Evolutionary conservation across 2,113 vertebrate species (phyloP).

Genomic region (Tenrec ecaudatus): DNA sequence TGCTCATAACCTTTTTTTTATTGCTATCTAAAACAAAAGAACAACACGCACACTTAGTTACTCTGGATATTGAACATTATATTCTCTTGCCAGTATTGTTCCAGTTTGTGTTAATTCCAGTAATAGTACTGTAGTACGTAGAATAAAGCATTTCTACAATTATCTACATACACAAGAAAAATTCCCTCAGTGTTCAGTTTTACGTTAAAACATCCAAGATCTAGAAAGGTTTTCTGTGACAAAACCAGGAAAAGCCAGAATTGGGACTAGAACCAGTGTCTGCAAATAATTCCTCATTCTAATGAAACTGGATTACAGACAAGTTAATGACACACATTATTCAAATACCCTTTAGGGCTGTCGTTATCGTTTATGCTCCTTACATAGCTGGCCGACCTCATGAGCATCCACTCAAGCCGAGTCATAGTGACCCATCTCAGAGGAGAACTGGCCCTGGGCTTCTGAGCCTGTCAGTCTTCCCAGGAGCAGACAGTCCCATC

Average conservation of each 20-base stretch:
- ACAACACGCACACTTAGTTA: not conserved
- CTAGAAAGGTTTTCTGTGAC: not conserved
- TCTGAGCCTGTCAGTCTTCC: no score
- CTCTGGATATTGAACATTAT: slow-evolving; percentile 32
- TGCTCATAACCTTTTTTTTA: slow-evolving; percentile 43
- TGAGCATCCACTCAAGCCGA: no score
- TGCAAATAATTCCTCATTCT: not conserved
- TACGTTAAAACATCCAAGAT: not conserved
- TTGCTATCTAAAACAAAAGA: slow-evolving; percentile 1
- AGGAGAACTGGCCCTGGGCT: no score
- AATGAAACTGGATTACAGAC: not conserved
- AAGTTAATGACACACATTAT: not conserved
- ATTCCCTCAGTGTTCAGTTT: slow-evolving; percentile 28
- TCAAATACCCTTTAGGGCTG: not conserved
- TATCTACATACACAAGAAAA: not conserved
- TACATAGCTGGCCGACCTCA: not conserved
- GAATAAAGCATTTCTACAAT: slow-evolving; percentile 38
- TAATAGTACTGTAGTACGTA: not conserved
- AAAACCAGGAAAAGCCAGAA: not conserved
- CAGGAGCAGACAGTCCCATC: no score
- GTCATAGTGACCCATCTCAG: no score
- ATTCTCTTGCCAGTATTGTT: slow-evolving; percentile 36
- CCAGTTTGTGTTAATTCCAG: not conserved
- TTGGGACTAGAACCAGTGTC: not conserved
- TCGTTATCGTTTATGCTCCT: not conserved